These are phyloP conservation scores for Pseudolaguvia tuberculata DNA, from an alignment of 2,113 vertebrate species.

Conservation along the genomic window DNA sequence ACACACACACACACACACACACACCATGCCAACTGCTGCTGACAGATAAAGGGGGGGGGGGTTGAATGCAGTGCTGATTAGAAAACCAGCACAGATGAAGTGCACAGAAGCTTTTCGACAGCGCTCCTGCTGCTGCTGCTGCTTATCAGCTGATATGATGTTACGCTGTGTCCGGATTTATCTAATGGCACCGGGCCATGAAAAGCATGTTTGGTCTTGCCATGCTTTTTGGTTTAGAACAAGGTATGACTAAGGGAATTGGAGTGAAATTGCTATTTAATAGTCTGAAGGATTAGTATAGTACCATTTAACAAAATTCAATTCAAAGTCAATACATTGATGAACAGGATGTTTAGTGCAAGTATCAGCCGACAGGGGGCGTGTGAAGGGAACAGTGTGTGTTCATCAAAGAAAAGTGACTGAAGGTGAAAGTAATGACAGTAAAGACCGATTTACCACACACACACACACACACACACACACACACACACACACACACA, in stretches of 20 bases:
- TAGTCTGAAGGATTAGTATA: neutral
- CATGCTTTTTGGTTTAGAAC: neutral
- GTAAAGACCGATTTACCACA: neutral
- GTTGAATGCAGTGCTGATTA: slow-evolving; percentile 48
- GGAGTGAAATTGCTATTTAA: neutral
- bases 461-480: neutral
- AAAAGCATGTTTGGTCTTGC: neutral
- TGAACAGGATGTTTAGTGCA: neutral
- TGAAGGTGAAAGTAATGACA: slow-evolving; percentile 24
- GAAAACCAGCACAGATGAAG: slow-evolving; percentile 36
- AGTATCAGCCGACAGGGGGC: slow-evolving; percentile 23
- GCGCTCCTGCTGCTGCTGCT: slow-evolving; percentile 50
- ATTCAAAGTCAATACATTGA: neutral
- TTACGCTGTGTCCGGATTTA: slow-evolving; percentile 39
- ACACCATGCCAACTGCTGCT: slow-evolving; percentile 50
- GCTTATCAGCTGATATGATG: slow-evolving; percentile 57
- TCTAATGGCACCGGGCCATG: slow-evolving; percentile 17
- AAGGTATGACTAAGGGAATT: slow-evolving; percentile 2
- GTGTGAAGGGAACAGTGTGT: neutral
- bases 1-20: neutral
- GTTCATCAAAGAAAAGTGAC: neutral
- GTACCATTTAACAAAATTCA: neutral
- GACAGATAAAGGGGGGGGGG: slow-evolving; percentile 56
- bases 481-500: no score
- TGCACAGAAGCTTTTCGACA: slow-evolving; percentile 36